These are phyloP conservation scores for Rhizoglyphus robini DNA, from an alignment of 1,140 invertebrate genomes.

Conservation along the genomic window DNA sequence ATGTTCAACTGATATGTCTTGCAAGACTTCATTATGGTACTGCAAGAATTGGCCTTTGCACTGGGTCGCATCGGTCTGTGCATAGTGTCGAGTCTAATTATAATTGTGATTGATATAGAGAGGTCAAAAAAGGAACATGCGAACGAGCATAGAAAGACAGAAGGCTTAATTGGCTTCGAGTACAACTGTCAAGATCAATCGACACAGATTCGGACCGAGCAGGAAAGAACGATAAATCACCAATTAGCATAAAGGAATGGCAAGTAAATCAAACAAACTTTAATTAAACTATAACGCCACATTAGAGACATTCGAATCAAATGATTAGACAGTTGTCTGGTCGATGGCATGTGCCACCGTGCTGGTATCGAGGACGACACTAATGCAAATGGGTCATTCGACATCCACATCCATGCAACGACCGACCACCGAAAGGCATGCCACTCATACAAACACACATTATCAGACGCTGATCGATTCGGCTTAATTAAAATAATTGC, in stretches of 20 bases:
- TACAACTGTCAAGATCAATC: not conserved
- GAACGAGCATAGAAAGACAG: not conserved
- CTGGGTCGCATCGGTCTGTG: not conserved
- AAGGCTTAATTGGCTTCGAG: constrained; percentile 3
- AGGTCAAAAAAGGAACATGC: not conserved
- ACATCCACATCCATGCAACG: too few species aligned
- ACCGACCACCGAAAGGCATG: too few species aligned
- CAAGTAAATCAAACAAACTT: constrained; percentile 13
- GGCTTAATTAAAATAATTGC: too few species aligned
- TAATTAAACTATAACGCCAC: not conserved
- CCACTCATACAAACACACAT: not conserved
- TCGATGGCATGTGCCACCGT: too few species aligned
- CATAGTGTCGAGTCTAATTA: not conserved
- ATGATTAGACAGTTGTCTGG: too few species aligned
- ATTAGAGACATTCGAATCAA: not conserved
- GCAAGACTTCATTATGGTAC: too few species aligned
- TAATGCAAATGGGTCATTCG: too few species aligned
- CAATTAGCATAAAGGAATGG: constrained; percentile 8
- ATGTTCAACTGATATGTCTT: too few species aligned
- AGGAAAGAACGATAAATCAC: not conserved
- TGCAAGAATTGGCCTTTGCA: too few species aligned
- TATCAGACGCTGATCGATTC: too few species aligned
- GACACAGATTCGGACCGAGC: not conserved
- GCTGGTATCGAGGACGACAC: too few species aligned
- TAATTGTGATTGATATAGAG: constrained; percentile 1